These are phyloP conservation scores for Cryptotis parvus DNA, from an alignment of 2,113 vertebrate genomes.

Conservation along the genomic window DNA sequence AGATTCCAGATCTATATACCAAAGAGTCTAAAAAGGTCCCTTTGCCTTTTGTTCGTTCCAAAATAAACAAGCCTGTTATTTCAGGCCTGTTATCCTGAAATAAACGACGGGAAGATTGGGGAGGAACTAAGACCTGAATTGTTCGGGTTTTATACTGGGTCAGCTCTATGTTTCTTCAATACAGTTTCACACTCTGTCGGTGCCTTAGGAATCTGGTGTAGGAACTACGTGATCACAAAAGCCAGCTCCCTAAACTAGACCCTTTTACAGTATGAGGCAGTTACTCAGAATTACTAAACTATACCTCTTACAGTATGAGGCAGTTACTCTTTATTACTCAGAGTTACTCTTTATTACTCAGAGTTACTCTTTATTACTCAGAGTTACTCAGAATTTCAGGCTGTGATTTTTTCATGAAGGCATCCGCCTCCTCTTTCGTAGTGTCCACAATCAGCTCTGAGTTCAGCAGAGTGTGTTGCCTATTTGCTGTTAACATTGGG, in stretches of 20 bases:
- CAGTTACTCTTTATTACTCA: too few species aligned
- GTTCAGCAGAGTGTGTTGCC: background rate
- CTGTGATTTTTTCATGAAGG: background rate
- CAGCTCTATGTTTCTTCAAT: background rate
- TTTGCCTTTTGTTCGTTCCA: constrained; percentile 62
- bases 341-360: too few species aligned
- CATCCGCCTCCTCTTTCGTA: constrained; percentile 10
- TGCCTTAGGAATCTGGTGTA: background rate
- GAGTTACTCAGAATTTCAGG: constrained; percentile 21
- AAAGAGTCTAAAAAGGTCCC: constrained; percentile 28
- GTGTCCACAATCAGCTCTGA: constrained; percentile 1
- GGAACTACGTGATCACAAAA: constrained; percentile 14
- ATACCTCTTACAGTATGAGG: too few species aligned
- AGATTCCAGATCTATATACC: constrained; percentile 44
- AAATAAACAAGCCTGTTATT: constrained; percentile 56
- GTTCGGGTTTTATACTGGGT: constrained; percentile 15
- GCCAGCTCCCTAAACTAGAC: background rate
- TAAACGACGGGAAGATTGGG: background rate
- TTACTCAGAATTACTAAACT: too few species aligned
- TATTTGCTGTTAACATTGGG: background rate
- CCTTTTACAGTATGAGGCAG: background rate
- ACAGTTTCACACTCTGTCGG: background rate
- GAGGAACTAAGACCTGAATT: constrained; percentile 34
- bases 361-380: too few species aligned
- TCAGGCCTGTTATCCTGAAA: constrained; percentile 56